These are phyloP conservation scores for Dicrurus megarhynchus DNA, from an alignment of 2,113 vertebrate genomes.

Conservation along the genomic window DNA sequence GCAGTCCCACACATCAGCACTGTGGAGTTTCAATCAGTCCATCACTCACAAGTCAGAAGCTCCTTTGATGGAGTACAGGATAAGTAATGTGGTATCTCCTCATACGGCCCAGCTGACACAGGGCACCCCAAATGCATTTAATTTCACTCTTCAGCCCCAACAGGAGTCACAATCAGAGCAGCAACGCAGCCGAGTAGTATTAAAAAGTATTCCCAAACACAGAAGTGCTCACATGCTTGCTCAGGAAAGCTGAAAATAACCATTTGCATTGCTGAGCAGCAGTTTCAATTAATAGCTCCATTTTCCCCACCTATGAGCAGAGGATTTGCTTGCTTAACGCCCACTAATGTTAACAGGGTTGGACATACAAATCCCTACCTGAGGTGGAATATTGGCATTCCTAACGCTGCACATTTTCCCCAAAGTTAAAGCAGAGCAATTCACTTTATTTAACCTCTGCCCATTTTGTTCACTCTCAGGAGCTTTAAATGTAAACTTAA, in stretches of 20 bases:
- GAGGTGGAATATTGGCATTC: not conserved
- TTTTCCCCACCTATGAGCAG: not conserved
- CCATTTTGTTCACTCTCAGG: not conserved
- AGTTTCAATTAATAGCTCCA: conserved; percentile 25
- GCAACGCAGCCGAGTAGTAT: not conserved
- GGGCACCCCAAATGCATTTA: not conserved
- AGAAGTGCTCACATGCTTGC: not conserved
- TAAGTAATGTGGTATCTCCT: not conserved
- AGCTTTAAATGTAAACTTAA: not conserved
- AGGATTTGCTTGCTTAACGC: conserved; percentile 14
- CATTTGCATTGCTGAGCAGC: not conserved
- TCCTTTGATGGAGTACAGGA: not conserved
- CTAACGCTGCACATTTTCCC: not conserved
- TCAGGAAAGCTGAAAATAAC: conserved; percentile 10
- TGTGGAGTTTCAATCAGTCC: not conserved
- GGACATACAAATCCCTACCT: not conserved
- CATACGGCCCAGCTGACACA: not conserved
- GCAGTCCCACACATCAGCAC: not conserved
- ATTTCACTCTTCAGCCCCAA: not conserved
- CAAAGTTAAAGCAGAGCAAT: not conserved
- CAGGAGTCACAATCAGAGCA: not conserved
- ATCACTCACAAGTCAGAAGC: not conserved
- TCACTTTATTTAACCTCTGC: not conserved
- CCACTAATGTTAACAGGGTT: not conserved
- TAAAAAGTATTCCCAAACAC: not conserved